Percentiles rank a stretch among this genome's conserved stretches.
Conservation (phyloP, 2,888 invertebrate species). For the Fissipunctia ypsillon region DNA sequence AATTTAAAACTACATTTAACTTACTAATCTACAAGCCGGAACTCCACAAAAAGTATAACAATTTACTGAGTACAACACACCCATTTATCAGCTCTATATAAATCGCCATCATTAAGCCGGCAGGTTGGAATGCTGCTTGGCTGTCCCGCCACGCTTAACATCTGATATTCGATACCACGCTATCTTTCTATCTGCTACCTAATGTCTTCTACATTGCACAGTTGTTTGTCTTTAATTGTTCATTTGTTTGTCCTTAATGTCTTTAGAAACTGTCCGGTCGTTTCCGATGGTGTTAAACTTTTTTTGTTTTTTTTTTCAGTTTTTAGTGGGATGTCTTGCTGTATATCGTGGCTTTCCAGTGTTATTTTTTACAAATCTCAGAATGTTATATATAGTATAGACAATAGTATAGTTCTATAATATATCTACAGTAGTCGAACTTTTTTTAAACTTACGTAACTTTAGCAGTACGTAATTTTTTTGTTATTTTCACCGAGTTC, state of each 20-base stretch:
- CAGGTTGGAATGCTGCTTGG: slow-evolving; percentile 84
- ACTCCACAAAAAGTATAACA: neutral
- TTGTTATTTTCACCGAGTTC: neutral
- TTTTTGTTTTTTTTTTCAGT: neutral
- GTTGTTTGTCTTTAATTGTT: slow-evolving; percentile 54
- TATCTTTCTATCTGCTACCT: slow-evolving; percentile 86
- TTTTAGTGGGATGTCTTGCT: neutral
- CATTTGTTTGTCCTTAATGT: slow-evolving; percentile 53
- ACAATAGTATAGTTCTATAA: no score
- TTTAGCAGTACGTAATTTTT: neutral
- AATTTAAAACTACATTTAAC: neutral
- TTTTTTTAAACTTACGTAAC: neutral
- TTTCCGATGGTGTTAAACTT: slow-evolving; percentile 26
- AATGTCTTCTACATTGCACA: slow-evolving; percentile 61
- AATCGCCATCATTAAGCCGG: slow-evolving; percentile 80
- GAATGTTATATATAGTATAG: no score
- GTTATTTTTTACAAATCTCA: neutral
- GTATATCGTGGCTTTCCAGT: neutral
- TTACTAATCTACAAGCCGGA: slow-evolving; percentile 6
- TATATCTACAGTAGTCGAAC: neutral
- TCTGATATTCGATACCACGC: slow-evolving; percentile 85
- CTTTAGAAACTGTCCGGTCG: slow-evolving; percentile 29
- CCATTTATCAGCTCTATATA: slow-evolving; percentile 76
- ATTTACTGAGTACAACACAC: slow-evolving; percentile 16
- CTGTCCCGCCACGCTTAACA: slow-evolving; percentile 84